Evolutionary conservation across 1,140 invertebrate genomes (phyloP).

Genomic region (Triops longicaudatus): DNA sequence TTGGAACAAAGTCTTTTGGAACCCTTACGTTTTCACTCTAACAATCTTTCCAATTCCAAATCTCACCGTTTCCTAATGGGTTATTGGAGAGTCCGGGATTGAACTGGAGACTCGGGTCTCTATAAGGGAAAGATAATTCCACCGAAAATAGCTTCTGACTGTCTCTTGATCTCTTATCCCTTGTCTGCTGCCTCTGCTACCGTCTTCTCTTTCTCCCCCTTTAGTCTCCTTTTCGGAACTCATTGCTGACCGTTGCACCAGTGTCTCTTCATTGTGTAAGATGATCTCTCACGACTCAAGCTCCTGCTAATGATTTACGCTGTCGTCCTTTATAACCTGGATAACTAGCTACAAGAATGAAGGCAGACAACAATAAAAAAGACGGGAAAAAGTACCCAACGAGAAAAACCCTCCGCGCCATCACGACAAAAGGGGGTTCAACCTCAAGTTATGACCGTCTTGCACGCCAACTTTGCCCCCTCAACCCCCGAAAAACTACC

Average conservation of each 20-base stretch:
- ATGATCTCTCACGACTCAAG: constrained; percentile 11
- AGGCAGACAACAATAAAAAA: too few relatives aligned
- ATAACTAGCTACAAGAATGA: background rate
- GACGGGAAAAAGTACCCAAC: background rate
- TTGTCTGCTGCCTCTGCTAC: background rate
- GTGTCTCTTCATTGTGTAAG: background rate
- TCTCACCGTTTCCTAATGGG: too few relatives aligned
- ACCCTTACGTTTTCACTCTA: background rate
- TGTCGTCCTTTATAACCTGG: background rate
- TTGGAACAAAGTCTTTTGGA: too few relatives aligned
- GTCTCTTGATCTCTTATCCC: too few relatives aligned
- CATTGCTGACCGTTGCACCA: background rate
- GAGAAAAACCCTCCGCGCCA: background rate
- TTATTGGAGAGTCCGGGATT: background rate
- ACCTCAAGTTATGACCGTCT: background rate
- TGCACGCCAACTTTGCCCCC: background rate
- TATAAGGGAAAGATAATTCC: background rate
- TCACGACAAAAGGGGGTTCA: background rate
- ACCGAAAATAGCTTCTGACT: too few relatives aligned
- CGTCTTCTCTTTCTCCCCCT: background rate
- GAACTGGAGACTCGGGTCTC: background rate
- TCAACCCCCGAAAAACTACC: background rate
- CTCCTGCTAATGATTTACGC: constrained; percentile 14
- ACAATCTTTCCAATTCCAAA: background rate
- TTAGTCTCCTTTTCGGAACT: background rate